Percentiles rank a stretch among this genome's conserved stretches.
These are phyloP conservation scores for Clunio marinus DNA, from an alignment of 2,888 invertebrate species.

Conservation along the genomic window DNA sequence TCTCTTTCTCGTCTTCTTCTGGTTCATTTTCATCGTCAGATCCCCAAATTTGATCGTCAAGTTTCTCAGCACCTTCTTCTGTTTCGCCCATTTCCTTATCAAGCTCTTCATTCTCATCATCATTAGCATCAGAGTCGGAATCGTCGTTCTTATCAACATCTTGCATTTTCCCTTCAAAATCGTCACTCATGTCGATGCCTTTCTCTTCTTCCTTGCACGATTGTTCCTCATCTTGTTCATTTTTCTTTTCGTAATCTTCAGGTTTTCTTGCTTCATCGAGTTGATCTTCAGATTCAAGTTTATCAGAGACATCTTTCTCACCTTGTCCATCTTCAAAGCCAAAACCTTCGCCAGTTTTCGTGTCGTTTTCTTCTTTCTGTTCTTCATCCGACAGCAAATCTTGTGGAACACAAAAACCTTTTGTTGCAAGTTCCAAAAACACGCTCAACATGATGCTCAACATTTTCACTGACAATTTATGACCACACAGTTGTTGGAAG, in stretches of 20 bases:
- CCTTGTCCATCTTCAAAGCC: slow-evolving; percentile 93
- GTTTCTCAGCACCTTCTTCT: slow-evolving; percentile 74
- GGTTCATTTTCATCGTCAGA: slow-evolving; percentile 74
- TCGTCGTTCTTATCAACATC: slow-evolving; percentile 65
- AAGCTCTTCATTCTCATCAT: slow-evolving; percentile 71
- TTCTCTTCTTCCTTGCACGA: slow-evolving; percentile 85
- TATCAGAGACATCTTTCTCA: slow-evolving; percentile 91
- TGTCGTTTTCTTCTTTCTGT: slow-evolving; percentile 56
- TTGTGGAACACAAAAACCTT: slow-evolving; percentile 91
- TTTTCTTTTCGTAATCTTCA: slow-evolving; percentile 68
- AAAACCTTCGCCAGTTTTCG: slow-evolving; percentile 66
- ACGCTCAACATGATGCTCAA: slow-evolving; percentile 75
- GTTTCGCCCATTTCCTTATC: slow-evolving; percentile 98
- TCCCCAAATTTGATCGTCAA: slow-evolving; percentile 78
- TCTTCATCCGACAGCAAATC: slow-evolving; percentile 74
- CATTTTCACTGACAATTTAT: slow-evolving; percentile 77
- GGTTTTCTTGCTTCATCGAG: slow-evolving; percentile 80
- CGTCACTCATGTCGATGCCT: slow-evolving; percentile 93
- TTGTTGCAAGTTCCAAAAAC: slow-evolving; percentile 75
- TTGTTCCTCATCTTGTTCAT: slow-evolving; percentile 59
- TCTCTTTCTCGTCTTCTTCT: slow-evolving; percentile 56
- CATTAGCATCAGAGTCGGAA: slow-evolving; percentile 55
- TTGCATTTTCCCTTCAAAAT: slow-evolving; percentile 85
- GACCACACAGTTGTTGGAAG: slow-evolving; percentile 70
- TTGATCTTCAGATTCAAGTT: slow-evolving; percentile 79